Evolutionary conservation across 2,888 invertebrate species (phyloP), one percentile per base, ranked within the genome.

Genomic region (Chrysina gloriosa): DNA sequence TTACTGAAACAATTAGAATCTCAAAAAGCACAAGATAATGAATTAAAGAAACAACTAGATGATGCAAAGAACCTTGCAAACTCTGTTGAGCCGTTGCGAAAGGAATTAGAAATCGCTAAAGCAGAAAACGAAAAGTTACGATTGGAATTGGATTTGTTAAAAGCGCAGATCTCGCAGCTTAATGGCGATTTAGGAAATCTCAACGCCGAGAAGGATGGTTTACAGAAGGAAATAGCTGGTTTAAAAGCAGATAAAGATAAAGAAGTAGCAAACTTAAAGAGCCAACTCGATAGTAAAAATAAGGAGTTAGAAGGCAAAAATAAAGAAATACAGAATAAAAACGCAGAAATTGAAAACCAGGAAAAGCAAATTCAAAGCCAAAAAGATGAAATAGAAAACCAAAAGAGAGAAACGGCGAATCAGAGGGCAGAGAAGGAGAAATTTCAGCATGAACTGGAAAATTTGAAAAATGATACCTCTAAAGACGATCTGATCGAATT

Each of bases 51-150:
- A 7, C 45, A 69, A 47, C n/a, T 56, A 9, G 25, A 63, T 2
- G 56, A 66, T 21, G 31, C 27, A 1, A 65, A 50, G 9, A 56
- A 65, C 29, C 21, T 27, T 19, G 34, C 36, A 45, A 65, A 65
- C 2, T 68, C 54, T 34, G 16, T 65, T 1, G 63, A 68, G 19
- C 14, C 42, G 9, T 27, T 61, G 3, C 42, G 16, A 23, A 61
- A 48, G n/a, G 50, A 48, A 16, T 19, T 47, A 11, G 48, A 16
- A n/a, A 14, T 42, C 19, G 50, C 27, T 21, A 61, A 52, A 58
- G 58, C 36, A 58, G 64, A 71, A 54, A 54, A 67, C 47, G 45
- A 58, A 54, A 65, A 65, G 63, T 39, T 52, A 2, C 58, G 23
- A 7, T 11, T 61, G 45, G 45, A 72, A 52, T 19, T 64, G 27